phyloP scores from a whole-genome alignment of 2,888 invertebrate genomes.

The Malachius bipustulatus region DNA sequence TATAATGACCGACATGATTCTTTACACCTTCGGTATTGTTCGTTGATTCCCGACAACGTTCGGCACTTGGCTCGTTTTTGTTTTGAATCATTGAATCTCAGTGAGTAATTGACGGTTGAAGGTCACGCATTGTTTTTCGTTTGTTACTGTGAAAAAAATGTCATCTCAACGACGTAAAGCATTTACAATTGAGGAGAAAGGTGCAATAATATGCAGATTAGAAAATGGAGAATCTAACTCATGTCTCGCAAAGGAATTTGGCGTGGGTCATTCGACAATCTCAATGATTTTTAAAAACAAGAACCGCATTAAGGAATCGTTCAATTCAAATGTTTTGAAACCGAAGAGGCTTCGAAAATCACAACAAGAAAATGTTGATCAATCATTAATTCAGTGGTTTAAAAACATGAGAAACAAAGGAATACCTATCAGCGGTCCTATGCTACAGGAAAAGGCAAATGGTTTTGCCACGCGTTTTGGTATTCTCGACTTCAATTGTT shows the following conservation, averaged over 20 bases:
- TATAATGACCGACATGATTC: too few species aligned
- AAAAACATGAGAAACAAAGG: slow-evolving; percentile 13
- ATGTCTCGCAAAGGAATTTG: slow-evolving; percentile 17
- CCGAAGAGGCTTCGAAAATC: slow-evolving; percentile 14
- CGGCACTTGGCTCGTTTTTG: too few species aligned
- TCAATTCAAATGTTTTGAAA: slow-evolving; percentile 16
- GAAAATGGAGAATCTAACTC: too few species aligned
- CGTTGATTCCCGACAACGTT: too few species aligned
- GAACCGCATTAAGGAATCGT: slow-evolving; percentile 11
- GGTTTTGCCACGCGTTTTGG: slow-evolving; percentile 14
- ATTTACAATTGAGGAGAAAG: too few species aligned
- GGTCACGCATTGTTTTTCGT: too few species aligned
- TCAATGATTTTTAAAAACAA: slow-evolving; percentile 16
- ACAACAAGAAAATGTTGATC: slow-evolving; percentile 14
- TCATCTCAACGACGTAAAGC: too few species aligned
- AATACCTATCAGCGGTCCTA: slow-evolving; percentile 17
- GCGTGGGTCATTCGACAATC: slow-evolving; percentile 15
- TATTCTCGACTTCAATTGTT: slow-evolving; percentile 17
- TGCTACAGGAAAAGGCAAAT: slow-evolving; percentile 20
- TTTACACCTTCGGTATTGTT: too few species aligned
- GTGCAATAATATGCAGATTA: too few species aligned
- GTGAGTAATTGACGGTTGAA: too few species aligned
- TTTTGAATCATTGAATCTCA: too few species aligned
- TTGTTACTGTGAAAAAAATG: too few species aligned
- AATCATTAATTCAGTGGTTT: slow-evolving; percentile 17